These are phyloP conservation scores for Rhegmatorhina hoffmannsi DNA, from an alignment of 2,113 vertebrate genomes.

Conservation along the genomic window DNA sequence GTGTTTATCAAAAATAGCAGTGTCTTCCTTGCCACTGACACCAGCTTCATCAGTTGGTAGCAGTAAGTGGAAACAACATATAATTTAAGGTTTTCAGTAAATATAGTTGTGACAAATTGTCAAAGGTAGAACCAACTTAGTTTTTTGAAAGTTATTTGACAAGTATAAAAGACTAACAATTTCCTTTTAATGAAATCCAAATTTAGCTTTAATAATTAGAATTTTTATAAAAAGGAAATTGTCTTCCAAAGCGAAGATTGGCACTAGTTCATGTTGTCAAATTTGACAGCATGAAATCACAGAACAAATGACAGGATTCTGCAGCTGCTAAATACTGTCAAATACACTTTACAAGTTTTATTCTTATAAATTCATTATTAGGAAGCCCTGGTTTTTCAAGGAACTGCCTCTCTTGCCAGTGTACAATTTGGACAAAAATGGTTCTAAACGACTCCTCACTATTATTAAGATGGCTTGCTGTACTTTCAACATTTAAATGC, in stretches of 20 bases:
- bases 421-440: background rate
- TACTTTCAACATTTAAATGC: background rate
- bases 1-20: background rate
- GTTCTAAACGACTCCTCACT: background rate
- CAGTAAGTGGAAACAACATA: background rate
- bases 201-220: conserved; percentile 62
- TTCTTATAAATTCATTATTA: conserved; percentile 41
- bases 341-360: conserved; percentile 23
- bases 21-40: background rate
- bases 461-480: background rate
- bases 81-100: background rate
- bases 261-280: conserved; percentile 54
- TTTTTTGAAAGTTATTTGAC: conserved; percentile 21
- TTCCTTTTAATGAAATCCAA: conserved; percentile 51
- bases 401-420: background rate
- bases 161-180: conserved; percentile 34
- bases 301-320: conserved; percentile 16
- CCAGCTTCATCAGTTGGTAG: background rate
- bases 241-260: conserved; percentile 33
- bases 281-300: conserved; percentile 60
- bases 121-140: conserved; percentile 50
- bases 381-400: background rate
- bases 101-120: background rate
- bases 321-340: conserved; percentile 65
- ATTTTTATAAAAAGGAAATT: conserved; percentile 57